Evolutionary conservation across 2,113 vertebrate species (phyloP).

Genomic region (Passer domesticus): DNA sequence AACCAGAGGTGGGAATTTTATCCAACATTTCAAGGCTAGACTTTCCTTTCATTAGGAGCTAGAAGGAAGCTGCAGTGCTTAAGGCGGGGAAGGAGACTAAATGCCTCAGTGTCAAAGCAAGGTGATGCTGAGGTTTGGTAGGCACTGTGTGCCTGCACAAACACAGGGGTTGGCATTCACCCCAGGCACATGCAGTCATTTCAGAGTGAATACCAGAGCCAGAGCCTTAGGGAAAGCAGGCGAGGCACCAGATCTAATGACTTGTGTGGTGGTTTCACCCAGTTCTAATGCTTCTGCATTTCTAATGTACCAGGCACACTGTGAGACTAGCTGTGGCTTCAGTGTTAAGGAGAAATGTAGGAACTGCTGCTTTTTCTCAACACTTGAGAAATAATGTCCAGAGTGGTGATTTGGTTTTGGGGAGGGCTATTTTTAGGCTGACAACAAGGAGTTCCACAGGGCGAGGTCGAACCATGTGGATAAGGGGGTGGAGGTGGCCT

Average conservation of each 20-base stretch:
- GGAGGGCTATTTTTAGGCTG: not conserved
- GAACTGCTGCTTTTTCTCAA: not conserved
- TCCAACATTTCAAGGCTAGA: not conserved
- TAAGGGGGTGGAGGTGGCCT: not conserved
- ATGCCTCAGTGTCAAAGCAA: not conserved
- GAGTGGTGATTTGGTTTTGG: not conserved
- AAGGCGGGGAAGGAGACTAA: not conserved
- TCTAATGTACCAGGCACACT: not conserved
- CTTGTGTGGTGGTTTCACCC: not conserved
- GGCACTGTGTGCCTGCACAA: rapidly evolving
- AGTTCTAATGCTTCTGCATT: not conserved
- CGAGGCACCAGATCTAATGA: not conserved
- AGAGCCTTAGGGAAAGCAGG: not conserved
- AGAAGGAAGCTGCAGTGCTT: not conserved
- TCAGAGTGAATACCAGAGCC: not conserved
- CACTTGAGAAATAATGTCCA: rapidly evolving
- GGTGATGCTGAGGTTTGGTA: not conserved
- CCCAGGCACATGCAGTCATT: rapidly evolving
- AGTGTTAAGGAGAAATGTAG: not conserved
- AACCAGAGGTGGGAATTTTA: not conserved
- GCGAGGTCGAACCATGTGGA: not conserved
- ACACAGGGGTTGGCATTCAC: not conserved
- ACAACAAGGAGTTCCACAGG: not conserved
- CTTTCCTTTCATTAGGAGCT: not conserved
- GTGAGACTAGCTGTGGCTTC: not conserved